Evolutionary conservation across 2,797 vertebrate genomes (phyloP).

Genomic region (Poecilia velifera): DNA sequence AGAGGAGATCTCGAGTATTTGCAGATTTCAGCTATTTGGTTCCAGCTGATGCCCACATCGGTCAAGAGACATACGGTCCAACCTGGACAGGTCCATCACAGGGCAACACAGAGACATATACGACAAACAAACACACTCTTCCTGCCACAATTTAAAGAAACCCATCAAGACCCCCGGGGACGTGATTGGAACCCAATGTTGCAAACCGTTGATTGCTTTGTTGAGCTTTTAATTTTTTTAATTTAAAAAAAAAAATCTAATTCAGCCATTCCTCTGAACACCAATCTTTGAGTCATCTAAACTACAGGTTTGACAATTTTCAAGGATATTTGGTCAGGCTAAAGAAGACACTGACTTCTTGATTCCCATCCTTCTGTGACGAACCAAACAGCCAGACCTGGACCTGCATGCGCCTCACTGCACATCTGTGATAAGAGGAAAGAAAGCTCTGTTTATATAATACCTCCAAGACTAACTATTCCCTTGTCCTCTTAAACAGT

Average conservation of each 20-base stretch:
- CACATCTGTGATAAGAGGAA: slow-evolving; percentile 1
- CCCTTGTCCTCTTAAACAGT: slow-evolving; percentile 16
- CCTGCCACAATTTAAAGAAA: not conserved
- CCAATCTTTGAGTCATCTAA: not conserved
- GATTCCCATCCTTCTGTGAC: not conserved
- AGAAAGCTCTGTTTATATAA: slow-evolving; percentile 7
- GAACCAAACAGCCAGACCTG: not conserved
- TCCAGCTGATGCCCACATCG: not conserved
- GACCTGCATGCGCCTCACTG: not conserved
- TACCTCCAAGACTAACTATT: slow-evolving; percentile 47
- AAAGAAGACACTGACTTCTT: not conserved
- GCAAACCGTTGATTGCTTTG: too few relatives aligned
- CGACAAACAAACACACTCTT: not conserved
- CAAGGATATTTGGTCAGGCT: not conserved
- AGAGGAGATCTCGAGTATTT: not conserved
- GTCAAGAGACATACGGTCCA: not conserved
- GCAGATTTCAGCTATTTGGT: not conserved
- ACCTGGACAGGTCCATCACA: not conserved
- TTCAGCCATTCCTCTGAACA: too few relatives aligned
- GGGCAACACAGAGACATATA: not conserved
- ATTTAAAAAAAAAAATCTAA: too few relatives aligned
- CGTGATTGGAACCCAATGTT: too few relatives aligned
- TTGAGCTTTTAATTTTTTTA: too few relatives aligned
- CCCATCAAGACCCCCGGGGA: not conserved
- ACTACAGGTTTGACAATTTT: not conserved